phyloP scores from a whole-genome alignment of 64 coral and sea anemone genomes.

The Trachythela sp. region DNA sequence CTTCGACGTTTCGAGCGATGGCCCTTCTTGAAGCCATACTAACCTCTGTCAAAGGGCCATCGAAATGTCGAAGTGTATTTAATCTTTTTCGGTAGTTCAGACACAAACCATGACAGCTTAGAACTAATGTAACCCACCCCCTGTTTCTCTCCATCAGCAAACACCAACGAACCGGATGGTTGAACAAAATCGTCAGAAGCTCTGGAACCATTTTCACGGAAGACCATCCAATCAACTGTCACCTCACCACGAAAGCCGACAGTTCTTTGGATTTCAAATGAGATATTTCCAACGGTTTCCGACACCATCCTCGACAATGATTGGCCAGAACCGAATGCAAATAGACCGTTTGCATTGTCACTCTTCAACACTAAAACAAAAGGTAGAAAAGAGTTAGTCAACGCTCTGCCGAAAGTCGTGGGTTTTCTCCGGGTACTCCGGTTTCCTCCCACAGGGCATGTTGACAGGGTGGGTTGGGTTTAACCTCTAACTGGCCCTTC shows the following conservation, averaged over 20 bases:
- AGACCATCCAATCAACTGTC: slow-evolving; percentile 65
- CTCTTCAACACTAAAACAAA: slow-evolving; percentile 77
- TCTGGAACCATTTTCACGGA: slow-evolving; percentile 42
- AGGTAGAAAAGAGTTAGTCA: no score
- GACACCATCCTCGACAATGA: slow-evolving; percentile 47
- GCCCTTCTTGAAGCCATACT: no score
- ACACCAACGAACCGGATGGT: slow-evolving; percentile 46
- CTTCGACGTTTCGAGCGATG: no score
- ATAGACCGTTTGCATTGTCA: slow-evolving; percentile 96
- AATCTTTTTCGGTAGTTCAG: no score
- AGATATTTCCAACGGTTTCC: slow-evolving; percentile 38
- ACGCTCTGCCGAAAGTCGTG: no score
- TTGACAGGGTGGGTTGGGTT: no score
- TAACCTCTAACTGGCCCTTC: no score
- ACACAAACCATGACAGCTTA: no score
- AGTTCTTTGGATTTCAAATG: slow-evolving; percentile 38
- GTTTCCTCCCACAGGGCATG: no score
- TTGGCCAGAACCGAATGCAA: slow-evolving; percentile 50
- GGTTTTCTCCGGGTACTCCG: no score
- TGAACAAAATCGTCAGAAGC: slow-evolving; percentile 65
- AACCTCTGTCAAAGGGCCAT: no score
- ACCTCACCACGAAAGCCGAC: slow-evolving; percentile 49
- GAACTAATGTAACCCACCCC: slow-evolving; percentile 39
- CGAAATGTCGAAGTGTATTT: no score
- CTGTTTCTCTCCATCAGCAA: slow-evolving; percentile 38